Evolutionary conservation across 30 jellyfish, hydroid and myxozoan genomes (phyloP), one percentile per base, ranked within the genome.

Genomic region (Chrysaora quinquecirrha): DNA sequence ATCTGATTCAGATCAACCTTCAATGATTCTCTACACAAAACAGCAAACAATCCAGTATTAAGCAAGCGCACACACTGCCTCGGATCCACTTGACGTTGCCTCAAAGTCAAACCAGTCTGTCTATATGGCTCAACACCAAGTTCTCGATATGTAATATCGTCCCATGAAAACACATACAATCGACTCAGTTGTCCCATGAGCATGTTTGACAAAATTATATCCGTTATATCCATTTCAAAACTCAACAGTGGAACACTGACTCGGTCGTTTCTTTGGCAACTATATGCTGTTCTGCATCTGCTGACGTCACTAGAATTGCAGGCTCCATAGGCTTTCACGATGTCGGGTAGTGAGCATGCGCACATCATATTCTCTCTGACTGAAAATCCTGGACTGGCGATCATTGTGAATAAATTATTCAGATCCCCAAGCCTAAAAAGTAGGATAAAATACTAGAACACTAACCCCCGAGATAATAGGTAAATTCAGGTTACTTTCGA

Each of bases 141-240:
- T 0, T 69, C 31, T 4, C 34, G 72, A 10, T 66, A 19, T 21
- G 48, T 58, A 28, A 27, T 32, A 29, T 71, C 73, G 29, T 82
- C 92, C 92, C 92, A 82, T 32, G 85, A 85, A 32, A 82, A 82
- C 16, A 82, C 35, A 61, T 82, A 82, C 80, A 82, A 16, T 30
- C 81, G 73, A 33, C 85, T 70, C 48, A 67, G 92, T 34, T 66
- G 58, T 1, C 92, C 92, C 18, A 71, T 60, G 46, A 82, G 74
- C 92, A 82, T 82, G 38, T 82, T 82, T 70, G 92, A 82, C 27
- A 82, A 74, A 54, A 82, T 81, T 3, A 82, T 82, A 46, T 82
- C 92, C 0, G 94, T 84, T 24, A 84, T 84, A 74, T 84, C 94
- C 94, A 73, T 84, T 30, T 84, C 94, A 28, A 84, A 84, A 65